phyloP scores from a whole-genome alignment of 2,113 vertebrate genomes.

The Protomyctophum bolini region DNA sequence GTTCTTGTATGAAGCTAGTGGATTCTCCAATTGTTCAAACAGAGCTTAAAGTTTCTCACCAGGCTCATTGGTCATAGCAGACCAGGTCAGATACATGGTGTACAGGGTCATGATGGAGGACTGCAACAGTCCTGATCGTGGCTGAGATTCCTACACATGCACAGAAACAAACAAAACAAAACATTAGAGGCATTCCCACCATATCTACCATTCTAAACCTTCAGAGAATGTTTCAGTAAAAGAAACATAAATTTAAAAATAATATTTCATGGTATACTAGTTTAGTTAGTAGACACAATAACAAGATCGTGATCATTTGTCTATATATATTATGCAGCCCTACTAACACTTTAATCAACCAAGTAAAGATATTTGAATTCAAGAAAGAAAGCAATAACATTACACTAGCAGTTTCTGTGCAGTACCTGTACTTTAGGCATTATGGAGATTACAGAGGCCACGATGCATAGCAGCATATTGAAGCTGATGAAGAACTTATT shows the following conservation, averaged over 20 bases:
- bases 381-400: neutral
- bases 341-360: neutral
- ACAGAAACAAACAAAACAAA: neutral
- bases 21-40: neutral
- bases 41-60: constrained; percentile 76
- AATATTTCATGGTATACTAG: no score
- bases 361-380: neutral
- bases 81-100: constrained; percentile 95
- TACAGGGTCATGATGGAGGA: constrained; percentile 93
- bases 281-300: neutral
- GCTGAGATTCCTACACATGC: constrained; percentile 82
- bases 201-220: neutral
- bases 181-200: neutral
- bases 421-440: constrained; percentile 90
- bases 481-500: constrained; percentile 95
- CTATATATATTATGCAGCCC: neutral
- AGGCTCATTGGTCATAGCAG: constrained; percentile 93
- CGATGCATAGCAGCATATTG: constrained; percentile 86
- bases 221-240: no score
- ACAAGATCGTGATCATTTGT: neutral
- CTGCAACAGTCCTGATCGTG: constrained; percentile 91
- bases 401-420: neutral
- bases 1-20: neutral
- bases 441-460: constrained; percentile 85
- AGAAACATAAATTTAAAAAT: no score